Evolutionary conservation across 2,888 invertebrate genomes (phyloP).

Genomic region (Gisinianus flammeolus): DNA sequence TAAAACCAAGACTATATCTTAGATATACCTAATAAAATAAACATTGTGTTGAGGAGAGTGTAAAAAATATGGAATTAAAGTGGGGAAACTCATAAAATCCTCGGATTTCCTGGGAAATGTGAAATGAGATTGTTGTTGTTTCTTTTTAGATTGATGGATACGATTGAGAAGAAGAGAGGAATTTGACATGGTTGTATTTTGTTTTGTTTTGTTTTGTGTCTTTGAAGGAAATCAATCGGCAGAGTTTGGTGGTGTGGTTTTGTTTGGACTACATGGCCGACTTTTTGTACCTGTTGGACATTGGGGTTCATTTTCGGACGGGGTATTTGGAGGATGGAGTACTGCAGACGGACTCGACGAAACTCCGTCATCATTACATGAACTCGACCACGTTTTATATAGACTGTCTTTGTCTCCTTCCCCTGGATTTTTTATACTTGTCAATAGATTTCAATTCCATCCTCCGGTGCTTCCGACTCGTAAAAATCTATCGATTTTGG

Average conservation of each 20-base stretch:
- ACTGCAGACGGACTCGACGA: constrained; percentile 91
- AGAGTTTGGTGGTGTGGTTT: constrained; percentile 93
- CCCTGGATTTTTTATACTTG: constrained; percentile 96
- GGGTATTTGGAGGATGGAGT: constrained; percentile 98
- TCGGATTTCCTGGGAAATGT: too few species aligned
- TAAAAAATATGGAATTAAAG: background rate
- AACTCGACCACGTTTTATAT: constrained; percentile 98
- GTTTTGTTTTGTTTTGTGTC: constrained; percentile 1
- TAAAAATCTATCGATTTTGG: constrained; percentile 98
- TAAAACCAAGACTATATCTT: too few species aligned
- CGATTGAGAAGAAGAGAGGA: background rate
- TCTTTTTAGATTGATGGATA: too few species aligned
- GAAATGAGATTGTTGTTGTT: too few species aligned
- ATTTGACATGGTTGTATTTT: background rate
- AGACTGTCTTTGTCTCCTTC: constrained; percentile 96
- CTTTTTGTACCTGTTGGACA: constrained; percentile 93
- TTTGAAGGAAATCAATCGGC: constrained; percentile 64
- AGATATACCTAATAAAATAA: background rate
- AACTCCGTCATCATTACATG: constrained; percentile 95
- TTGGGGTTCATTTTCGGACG: constrained; percentile 95
- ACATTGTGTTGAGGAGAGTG: too few species aligned
- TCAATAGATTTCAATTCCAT: constrained; percentile 95
- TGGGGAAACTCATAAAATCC: background rate
- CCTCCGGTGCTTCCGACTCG: constrained; percentile 90
- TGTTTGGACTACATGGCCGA: constrained; percentile 96